phyloP scores from a whole-genome alignment of 1,140 invertebrate genomes.

The Ptiloglossa arizonensis region DNA sequence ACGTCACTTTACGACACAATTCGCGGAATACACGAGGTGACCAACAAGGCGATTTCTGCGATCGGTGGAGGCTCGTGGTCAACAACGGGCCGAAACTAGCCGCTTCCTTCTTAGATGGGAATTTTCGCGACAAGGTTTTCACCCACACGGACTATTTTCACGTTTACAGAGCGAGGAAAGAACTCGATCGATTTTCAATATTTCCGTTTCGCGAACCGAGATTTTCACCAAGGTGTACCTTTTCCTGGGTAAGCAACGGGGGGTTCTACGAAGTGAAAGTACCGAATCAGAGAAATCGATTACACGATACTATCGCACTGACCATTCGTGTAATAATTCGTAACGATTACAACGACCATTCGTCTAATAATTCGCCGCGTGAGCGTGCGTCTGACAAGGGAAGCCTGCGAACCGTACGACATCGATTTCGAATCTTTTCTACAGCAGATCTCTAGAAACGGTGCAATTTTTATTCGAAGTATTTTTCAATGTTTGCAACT shows the following conservation, averaged over 20 bases:
- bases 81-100: neutral
- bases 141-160: too few species aligned
- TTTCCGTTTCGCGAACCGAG: neutral
- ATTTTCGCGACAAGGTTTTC: too few species aligned
- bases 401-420: too few species aligned
- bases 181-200: conserved; percentile 25
- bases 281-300: conserved; percentile 23
- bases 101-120: too few species aligned
- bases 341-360: conserved; percentile 18
- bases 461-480: too few species aligned
- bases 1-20: conserved; percentile 40
- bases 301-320: conserved; percentile 13
- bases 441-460: too few species aligned
- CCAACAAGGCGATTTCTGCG: neutral
- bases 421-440: too few species aligned
- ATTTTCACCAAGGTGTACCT: neutral
- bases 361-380: neutral
- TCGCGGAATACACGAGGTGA: neutral
- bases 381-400: too few species aligned
- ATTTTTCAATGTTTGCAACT: too few species aligned
- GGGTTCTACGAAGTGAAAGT: conserved; percentile 27
- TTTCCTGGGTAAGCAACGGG: too few species aligned
- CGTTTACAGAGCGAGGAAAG: neutral
- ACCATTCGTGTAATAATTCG: neutral
- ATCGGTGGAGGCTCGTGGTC: neutral